These are phyloP conservation scores for Spialia ferax DNA, from an alignment of 2,888 invertebrate genomes.

Conservation along the genomic window DNA sequence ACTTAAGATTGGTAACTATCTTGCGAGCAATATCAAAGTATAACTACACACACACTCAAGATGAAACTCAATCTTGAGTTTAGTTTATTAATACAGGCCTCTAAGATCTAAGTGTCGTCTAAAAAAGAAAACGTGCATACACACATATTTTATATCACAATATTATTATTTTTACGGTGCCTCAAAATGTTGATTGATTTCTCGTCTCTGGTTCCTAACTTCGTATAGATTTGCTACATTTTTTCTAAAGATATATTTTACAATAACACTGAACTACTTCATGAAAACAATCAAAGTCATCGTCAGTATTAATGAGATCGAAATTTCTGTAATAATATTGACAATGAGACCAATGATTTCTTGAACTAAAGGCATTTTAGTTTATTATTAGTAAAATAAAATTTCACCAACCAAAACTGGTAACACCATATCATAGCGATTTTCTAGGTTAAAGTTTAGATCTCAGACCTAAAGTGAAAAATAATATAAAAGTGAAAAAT, in stretches of 20 bases:
- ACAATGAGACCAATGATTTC: background rate
- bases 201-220: slow-evolving; percentile 14
- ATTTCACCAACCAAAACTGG: background rate
- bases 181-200: background rate
- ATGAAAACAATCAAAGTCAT: slow-evolving; percentile 10
- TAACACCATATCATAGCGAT: background rate
- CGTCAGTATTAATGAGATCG: slow-evolving; percentile 31
- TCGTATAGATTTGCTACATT: background rate
- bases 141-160: background rate
- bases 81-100: too few species aligned
- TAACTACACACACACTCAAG: too few species aligned
- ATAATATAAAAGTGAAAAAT: too few species aligned
- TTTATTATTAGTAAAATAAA: background rate
- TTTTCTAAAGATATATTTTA: background rate
- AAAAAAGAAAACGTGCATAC: background rate
- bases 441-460: background rate
- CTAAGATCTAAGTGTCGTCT: too few species aligned
- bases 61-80: too few species aligned
- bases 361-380: background rate
- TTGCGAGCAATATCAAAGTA: too few species aligned
- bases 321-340: slow-evolving; percentile 9
- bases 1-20: too few species aligned
- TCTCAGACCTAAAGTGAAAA: slow-evolving; percentile 3
- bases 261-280: slow-evolving; percentile 2
- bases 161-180: background rate